phyloP scores from a whole-genome alignment of 2,888 invertebrate genomes.

The Hemaris fuciformis region DNA sequence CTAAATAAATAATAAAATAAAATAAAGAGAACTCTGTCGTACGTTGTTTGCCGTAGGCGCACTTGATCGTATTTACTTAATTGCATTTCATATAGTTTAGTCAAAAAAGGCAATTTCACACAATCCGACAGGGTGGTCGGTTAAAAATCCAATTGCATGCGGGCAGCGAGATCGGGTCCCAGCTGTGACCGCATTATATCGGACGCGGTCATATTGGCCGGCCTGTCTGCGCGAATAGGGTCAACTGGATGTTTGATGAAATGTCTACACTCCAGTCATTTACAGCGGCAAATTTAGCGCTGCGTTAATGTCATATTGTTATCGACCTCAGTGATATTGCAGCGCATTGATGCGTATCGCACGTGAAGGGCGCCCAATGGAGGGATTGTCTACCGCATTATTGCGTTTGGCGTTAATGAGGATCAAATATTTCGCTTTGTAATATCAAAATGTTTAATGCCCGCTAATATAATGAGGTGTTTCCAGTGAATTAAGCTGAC shows the following conservation, averaged over 20 bases:
- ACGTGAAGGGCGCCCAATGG: neutral
- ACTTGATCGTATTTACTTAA: constrained; percentile 7
- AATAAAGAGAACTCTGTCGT: neutral
- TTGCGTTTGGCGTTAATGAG: neutral
- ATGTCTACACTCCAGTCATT: constrained; percentile 51
- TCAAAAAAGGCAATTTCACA: constrained; percentile 41
- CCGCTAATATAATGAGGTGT: neutral
- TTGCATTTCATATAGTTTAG: constrained; percentile 22
- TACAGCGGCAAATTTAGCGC: constrained; percentile 32
- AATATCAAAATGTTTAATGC: neutral
- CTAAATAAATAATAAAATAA: no score
- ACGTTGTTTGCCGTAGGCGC: neutral
- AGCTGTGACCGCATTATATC: constrained; percentile 65
- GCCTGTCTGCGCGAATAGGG: constrained; percentile 41
- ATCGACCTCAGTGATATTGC: neutral
- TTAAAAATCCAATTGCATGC: constrained; percentile 67
- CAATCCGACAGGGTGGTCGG: constrained; percentile 43
- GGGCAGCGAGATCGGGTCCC: constrained; percentile 43
- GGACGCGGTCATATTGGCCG: constrained; percentile 46
- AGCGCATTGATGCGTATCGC: neutral
- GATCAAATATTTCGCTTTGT: neutral
- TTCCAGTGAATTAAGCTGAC: neutral
- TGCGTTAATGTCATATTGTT: constrained; percentile 11
- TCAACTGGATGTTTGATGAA: constrained; percentile 61
- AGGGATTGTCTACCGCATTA: neutral